Evolutionary conservation across 1,140 invertebrate genomes (phyloP).

Genomic region (Lysiphlebus fabarum): DNA sequence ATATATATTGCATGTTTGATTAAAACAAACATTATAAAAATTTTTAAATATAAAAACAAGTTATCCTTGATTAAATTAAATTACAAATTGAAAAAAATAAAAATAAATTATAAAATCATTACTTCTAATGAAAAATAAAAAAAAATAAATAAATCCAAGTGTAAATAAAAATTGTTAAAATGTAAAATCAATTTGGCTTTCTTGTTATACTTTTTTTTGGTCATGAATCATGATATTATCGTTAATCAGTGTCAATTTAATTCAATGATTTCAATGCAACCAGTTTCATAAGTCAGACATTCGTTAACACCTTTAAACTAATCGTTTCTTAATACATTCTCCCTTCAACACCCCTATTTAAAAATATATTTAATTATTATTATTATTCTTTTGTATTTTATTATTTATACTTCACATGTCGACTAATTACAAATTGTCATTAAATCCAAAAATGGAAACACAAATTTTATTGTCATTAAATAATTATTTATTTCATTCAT

Average conservation of each 20-base stretch:
- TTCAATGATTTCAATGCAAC: neutral
- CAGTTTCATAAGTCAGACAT: slow-evolving; percentile 5
- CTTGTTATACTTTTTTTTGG: too few species aligned
- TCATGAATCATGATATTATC: neutral
- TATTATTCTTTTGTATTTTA: neutral
- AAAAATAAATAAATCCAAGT: too few species aligned
- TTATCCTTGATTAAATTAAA: too few species aligned
- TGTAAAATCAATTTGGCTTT: too few species aligned
- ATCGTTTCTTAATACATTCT: too few species aligned
- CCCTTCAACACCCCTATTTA: neutral
- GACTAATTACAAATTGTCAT: slow-evolving; percentile 12
- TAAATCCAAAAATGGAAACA: slow-evolving; percentile 9
- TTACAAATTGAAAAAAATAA: too few species aligned
- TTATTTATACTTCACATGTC: neutral
- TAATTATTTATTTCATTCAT: slow-evolving; percentile 9
- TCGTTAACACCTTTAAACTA: slow-evolving; percentile 1
- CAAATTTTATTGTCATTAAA: slow-evolving; percentile 8
- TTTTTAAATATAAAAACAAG: too few species aligned
- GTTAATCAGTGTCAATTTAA: slow-evolving; percentile 5
- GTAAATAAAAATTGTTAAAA: too few species aligned
- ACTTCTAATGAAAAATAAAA: too few species aligned
- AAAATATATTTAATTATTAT: neutral
- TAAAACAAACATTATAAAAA: too few species aligned
- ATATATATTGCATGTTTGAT: too few species aligned
- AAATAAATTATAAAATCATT: too few species aligned